phyloP scores from a whole-genome alignment of 2,113 vertebrate genomes.

The Callospermophilus lateralis region DNA sequence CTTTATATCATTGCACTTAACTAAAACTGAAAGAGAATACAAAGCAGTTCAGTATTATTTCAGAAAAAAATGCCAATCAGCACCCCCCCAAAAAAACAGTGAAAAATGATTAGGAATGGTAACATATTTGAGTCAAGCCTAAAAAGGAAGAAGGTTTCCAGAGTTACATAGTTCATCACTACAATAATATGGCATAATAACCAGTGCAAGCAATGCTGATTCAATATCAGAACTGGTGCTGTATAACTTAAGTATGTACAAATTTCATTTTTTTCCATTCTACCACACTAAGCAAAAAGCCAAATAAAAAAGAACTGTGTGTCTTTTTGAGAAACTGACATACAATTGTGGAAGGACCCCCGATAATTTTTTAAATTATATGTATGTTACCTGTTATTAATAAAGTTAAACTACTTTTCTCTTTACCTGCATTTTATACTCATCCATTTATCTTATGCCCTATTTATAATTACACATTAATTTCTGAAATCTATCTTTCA shows the following conservation, averaged over 20 bases:
- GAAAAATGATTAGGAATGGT: slow-evolving; percentile 82
- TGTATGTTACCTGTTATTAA: background rate
- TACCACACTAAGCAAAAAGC: background rate
- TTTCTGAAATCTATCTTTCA: background rate
- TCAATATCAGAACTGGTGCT: slow-evolving; percentile 82
- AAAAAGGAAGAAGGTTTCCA: slow-evolving; percentile 83
- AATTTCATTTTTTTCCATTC: background rate
- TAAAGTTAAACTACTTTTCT: background rate
- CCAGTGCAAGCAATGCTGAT: slow-evolving; percentile 85
- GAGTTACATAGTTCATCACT: slow-evolving; percentile 83
- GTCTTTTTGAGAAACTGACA: no score
- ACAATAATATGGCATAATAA: slow-evolving; percentile 84
- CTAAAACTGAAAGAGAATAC: slow-evolving; percentile 81
- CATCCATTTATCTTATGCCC: background rate
- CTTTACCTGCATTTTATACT: background rate
- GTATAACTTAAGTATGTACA: slow-evolving; percentile 36
- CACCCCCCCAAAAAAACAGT: slow-evolving; percentile 72
- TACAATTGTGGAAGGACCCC: background rate
- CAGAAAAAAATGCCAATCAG: slow-evolving; percentile 83
- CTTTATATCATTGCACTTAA: slow-evolving; percentile 84
- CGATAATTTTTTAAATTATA: background rate
- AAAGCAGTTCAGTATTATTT: slow-evolving; percentile 83
- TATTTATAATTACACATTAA: background rate
- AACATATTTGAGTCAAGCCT: slow-evolving; percentile 81
- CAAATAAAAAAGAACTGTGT: background rate